Evolutionary conservation across 2,888 invertebrate species (phyloP).

Genomic region (Acrobasis repandana): DNA sequence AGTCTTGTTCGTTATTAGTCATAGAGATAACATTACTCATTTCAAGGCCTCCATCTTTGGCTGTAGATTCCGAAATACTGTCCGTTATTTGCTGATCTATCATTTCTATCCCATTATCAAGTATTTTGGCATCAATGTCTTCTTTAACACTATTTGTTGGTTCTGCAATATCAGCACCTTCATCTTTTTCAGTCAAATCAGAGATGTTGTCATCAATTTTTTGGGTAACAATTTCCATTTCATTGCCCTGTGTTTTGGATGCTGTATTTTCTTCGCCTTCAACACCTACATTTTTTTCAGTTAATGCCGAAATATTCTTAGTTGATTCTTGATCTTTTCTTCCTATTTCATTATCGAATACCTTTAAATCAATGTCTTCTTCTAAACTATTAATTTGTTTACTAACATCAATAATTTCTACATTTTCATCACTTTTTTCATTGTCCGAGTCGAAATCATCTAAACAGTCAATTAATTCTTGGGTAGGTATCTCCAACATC

Average conservation of each 20-base stretch:
- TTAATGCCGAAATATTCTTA: not conserved
- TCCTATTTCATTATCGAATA: not conserved
- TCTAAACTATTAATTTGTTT: constrained; percentile 5
- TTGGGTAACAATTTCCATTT: not conserved
- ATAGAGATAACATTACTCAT: not conserved
- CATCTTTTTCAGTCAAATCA: not conserved
- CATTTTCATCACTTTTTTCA: constrained; percentile 9
- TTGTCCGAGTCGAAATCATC: constrained; percentile 36
- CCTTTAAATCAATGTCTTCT: not conserved
- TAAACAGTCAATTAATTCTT: constrained; percentile 52
- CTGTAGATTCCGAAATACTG: not conserved
- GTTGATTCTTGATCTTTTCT: not conserved
- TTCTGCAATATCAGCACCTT: not conserved
- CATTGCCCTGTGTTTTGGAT: not conserved
- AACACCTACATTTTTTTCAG: not conserved
- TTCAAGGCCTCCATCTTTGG: not conserved
- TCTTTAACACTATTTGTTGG: not conserved
- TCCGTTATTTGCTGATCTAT: not conserved
- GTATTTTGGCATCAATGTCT: not conserved
- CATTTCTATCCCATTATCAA: not conserved
- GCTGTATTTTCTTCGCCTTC: not conserved
- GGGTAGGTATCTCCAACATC: constrained; percentile 70
- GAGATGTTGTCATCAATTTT: not conserved
- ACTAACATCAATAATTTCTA: not conserved
- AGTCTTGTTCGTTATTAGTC: not conserved